Conservation (phyloP, 2,888 invertebrate species). For the Macroteleia sp. region DNA sequence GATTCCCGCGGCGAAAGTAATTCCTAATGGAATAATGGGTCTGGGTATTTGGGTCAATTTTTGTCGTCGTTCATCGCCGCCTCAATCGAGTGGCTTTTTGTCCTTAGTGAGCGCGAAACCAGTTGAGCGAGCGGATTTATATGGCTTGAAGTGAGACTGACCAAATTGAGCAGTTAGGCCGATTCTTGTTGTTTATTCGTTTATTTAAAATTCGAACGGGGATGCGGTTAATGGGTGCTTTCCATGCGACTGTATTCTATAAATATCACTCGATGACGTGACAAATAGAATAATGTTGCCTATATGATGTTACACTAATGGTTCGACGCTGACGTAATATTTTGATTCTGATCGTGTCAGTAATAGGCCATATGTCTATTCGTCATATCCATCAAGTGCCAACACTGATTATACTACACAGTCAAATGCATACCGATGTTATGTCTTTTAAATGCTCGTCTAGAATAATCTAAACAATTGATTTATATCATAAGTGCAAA, state of each 20-base stretch:
- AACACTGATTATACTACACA: constrained; percentile 30
- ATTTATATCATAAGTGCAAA: no score
- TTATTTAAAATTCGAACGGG: constrained; percentile 9
- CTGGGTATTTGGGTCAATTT: constrained; percentile 46
- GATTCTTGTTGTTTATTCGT: constrained; percentile 17
- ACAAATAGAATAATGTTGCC: constrained; percentile 28
- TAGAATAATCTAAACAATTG: constrained; percentile 26
- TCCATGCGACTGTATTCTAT: constrained; percentile 16
- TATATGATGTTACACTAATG: constrained; percentile 18
- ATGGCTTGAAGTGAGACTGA: constrained; percentile 11
- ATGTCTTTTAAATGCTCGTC: constrained; percentile 23
- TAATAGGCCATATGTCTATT: constrained; percentile 26
- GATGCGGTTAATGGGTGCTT: constrained; percentile 17
- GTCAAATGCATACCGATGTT: neutral
- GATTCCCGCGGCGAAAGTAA: constrained; percentile 19
- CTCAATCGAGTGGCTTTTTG: constrained; percentile 14
- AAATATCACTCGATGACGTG: constrained; percentile 19
- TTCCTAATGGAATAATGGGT: constrained; percentile 40
- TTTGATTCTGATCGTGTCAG: constrained; percentile 38
- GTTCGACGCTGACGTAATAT: constrained; percentile 33
- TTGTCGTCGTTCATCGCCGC: constrained; percentile 21
- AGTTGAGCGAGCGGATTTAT: constrained; percentile 34
- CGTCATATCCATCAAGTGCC: constrained; percentile 43
- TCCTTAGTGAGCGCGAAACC: constrained; percentile 11
- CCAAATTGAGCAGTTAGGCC: constrained; percentile 31